These are phyloP conservation scores for Amphimallon solstitiale DNA, from an alignment of 2,888 invertebrate species.

Conservation along the genomic window DNA sequence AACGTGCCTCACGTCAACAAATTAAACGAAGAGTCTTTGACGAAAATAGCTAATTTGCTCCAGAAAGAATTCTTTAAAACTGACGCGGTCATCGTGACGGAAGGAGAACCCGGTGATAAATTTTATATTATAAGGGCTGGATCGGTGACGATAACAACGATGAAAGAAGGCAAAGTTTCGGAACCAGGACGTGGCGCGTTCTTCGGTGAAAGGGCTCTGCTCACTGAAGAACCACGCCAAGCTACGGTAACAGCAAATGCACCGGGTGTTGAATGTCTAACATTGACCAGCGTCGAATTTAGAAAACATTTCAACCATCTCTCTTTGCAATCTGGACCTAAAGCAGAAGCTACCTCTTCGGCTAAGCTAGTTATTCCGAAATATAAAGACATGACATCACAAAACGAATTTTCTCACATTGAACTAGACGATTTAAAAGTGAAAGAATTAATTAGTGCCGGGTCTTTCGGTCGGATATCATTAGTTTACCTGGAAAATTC, in stretches of 20 bases:
- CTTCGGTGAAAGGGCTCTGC: constrained; percentile 89
- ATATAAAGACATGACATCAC: constrained; percentile 38
- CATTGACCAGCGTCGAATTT: constrained; percentile 82
- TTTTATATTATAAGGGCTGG: constrained; percentile 92
- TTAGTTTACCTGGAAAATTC: constrained; percentile 71
- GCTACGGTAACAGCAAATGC: constrained; percentile 91
- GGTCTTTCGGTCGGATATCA: constrained; percentile 92
- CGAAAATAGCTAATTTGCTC: constrained; percentile 86
- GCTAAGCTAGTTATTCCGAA: background rate
- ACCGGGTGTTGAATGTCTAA: constrained; percentile 87
- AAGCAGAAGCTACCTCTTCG: background rate
- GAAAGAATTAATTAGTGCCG: constrained; percentile 88
- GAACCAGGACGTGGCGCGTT: constrained; percentile 80
- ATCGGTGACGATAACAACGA: constrained; percentile 78
- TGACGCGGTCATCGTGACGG: constrained; percentile 81
- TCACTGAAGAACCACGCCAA: constrained; percentile 88
- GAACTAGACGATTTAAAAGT: constrained; percentile 82
- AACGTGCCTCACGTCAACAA: constrained; percentile 85
- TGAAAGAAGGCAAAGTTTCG: constrained; percentile 72
- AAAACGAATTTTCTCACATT: constrained; percentile 72
- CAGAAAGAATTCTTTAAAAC: constrained; percentile 88
- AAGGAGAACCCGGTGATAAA: constrained; percentile 88
- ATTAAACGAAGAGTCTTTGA: constrained; percentile 75
- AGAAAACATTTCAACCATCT: constrained; percentile 85
- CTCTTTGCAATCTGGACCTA: constrained; percentile 49